phyloP scores from a whole-genome alignment of 2,797 vertebrate genomes.

The Diceros bicornis region DNA sequence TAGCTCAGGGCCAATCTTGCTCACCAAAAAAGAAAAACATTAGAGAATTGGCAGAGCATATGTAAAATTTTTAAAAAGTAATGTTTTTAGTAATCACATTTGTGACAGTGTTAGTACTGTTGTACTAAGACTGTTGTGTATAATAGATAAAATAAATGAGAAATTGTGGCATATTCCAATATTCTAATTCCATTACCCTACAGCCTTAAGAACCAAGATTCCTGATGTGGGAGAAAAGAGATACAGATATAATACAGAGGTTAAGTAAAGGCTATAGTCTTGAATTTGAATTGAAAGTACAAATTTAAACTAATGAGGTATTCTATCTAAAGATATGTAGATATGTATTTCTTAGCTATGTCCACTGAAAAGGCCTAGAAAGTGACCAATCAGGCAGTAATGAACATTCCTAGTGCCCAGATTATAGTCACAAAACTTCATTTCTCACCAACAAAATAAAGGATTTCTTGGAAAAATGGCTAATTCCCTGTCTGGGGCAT shows the following conservation, averaged over 20 bases:
- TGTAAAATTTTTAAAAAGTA: neutral
- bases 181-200: neutral
- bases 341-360: neutral
- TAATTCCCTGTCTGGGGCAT: neutral
- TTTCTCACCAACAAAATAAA: neutral
- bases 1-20: too few relatives aligned
- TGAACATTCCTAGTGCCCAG: neutral
- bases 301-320: neutral
- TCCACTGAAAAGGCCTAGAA: neutral
- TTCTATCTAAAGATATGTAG: neutral
- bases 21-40: too few relatives aligned
- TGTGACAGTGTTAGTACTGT: neutral
- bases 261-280: neutral
- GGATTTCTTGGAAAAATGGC: neutral
- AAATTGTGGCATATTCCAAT: conserved; percentile 41
- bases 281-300: conserved; percentile 3
- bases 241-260: neutral
- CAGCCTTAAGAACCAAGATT: neutral
- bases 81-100: neutral
- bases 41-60: neutral
- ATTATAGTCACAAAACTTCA: neutral
- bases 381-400: neutral
- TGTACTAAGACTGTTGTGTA: neutral
- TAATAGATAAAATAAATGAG: neutral
- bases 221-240: neutral